phyloP scores from a whole-genome alignment of 2,113 vertebrate genomes.

The Mirounga angustirostris region DNA sequence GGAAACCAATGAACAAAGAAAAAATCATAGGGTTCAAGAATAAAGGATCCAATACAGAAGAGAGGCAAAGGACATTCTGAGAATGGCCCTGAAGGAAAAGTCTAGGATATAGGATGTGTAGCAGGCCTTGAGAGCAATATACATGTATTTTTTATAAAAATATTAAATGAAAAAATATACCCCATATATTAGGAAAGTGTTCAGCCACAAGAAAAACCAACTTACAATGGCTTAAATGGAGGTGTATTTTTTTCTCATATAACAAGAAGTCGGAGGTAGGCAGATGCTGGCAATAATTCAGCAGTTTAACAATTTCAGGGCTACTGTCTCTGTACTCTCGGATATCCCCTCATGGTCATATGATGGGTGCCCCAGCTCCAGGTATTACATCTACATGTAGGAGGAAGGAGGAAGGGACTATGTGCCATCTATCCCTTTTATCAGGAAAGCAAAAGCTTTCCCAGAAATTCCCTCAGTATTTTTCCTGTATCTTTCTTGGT shows the following conservation, averaged over 20 bases:
- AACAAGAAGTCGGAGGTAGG: constrained; percentile 34
- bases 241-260: neutral
- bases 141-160: neutral
- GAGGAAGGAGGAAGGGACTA: neutral
- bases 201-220: constrained; percentile 22
- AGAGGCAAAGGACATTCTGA: constrained; percentile 31
- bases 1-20: constrained; percentile 13
- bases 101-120: neutral
- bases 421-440: neutral
- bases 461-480: neutral
- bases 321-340: neutral
- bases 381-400: neutral
- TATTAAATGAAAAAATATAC: neutral
- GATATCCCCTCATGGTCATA: neutral
- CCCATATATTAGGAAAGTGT: neutral
- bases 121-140: neutral
- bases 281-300: constrained; percentile 14
- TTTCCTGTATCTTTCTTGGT: neutral
- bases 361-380: neutral
- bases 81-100: neutral
- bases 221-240: neutral
- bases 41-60: constrained; percentile 3
- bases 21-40: constrained; percentile 8
- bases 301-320: constrained; percentile 6
- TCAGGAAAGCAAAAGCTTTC: neutral